Conservation (phyloP, 2,888 invertebrate species). For the Blastobasis adustella region DNA sequence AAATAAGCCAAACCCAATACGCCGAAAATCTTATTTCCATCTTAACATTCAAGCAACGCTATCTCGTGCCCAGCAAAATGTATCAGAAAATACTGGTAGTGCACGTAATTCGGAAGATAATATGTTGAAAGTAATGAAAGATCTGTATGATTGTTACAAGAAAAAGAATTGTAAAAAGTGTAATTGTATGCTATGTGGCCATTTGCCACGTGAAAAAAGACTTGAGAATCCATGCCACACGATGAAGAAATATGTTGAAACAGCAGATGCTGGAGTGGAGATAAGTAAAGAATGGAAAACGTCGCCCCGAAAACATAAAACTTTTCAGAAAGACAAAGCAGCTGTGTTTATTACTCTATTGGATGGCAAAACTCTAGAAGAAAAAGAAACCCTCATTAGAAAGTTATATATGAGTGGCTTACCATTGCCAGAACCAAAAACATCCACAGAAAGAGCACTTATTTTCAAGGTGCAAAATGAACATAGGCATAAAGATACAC, state of each 20-base stretch:
- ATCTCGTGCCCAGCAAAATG: too few species aligned
- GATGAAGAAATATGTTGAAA: neutral
- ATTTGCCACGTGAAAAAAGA: slow-evolving; percentile 22
- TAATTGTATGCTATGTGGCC: slow-evolving; percentile 49
- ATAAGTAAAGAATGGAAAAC: neutral
- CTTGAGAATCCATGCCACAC: slow-evolving; percentile 18
- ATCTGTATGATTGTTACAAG: slow-evolving; percentile 55
- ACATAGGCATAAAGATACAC: neutral
- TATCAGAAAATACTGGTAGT: slow-evolving; percentile 41
- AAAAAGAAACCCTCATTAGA: slow-evolving; percentile 28
- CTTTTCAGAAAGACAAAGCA: slow-evolving; percentile 7
- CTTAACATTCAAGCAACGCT: too few species aligned
- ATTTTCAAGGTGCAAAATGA: slow-evolving; percentile 12
- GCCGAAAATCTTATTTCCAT: too few species aligned
- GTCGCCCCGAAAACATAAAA: slow-evolving; percentile 12
- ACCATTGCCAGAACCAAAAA: slow-evolving; percentile 22
- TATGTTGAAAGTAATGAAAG: slow-evolving; percentile 62
- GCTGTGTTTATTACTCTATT: slow-evolving; percentile 21
- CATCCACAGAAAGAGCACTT: slow-evolving; percentile 23
- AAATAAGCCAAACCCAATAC: too few species aligned
- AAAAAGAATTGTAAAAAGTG: slow-evolving; percentile 52
- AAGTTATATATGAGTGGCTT: slow-evolving; percentile 20
- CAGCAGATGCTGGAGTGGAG: neutral
- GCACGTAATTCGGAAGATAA: slow-evolving; percentile 50
- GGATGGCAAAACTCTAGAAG: slow-evolving; percentile 23